These are phyloP conservation scores for Sebastes steindachneri DNA, from an alignment of 2,797 vertebrate species.

Conservation along the genomic window DNA sequence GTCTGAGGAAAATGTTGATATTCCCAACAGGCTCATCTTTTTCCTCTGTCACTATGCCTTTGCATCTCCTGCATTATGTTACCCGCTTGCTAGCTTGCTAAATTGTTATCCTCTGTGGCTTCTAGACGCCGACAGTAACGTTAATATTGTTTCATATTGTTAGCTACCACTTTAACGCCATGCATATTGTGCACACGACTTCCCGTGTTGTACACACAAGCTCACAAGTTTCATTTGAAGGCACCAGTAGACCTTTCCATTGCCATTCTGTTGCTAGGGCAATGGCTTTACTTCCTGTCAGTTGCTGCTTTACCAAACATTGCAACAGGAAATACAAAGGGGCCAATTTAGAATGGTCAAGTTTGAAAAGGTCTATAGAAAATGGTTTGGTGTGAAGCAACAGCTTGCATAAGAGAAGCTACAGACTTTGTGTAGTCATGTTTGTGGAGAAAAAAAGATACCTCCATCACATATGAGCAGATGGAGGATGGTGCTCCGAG, in stretches of 20 bases:
- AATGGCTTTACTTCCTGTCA: background rate
- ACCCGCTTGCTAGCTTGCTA: no score
- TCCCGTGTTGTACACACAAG: no score
- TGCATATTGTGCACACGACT: no score
- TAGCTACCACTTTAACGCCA: no score
- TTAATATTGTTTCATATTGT: no score
- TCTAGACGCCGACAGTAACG: no score
- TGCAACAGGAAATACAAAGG: background rate
- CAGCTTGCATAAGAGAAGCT: background rate
- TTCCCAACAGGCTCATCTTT: no score
- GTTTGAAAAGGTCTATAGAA: background rate
- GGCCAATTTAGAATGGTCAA: background rate
- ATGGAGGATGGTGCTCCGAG: constrained; percentile 15
- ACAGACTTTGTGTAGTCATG: constrained; percentile 14
- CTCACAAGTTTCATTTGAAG: no score
- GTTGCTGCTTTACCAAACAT: background rate
- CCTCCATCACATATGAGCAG: constrained; percentile 16
- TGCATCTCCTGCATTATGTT: no score
- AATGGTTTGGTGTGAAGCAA: constrained; percentile 1
- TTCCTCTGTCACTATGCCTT: no score
- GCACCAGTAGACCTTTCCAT: background rate
- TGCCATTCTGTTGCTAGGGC: background rate
- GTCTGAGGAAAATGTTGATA: no score
- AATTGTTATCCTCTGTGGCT: no score
- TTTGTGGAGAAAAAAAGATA: constrained; percentile 3